Percentiles rank a stretch among this genome's conserved stretches.
Conservation (phyloP, 2,888 invertebrate genomes). For the Phortica okadai region DNA sequence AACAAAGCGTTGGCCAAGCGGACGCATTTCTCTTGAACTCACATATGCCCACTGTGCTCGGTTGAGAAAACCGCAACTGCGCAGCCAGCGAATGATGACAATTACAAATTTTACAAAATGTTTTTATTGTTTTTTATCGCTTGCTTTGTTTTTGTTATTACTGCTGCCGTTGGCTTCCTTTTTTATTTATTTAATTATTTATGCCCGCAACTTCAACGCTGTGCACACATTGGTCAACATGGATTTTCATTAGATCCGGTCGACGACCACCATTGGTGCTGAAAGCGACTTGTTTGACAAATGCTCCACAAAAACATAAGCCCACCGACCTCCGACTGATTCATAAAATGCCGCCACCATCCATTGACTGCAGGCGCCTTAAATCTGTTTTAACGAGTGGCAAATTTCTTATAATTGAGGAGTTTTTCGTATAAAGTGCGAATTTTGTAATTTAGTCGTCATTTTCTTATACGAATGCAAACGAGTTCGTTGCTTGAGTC, state of each 20-base stretch:
- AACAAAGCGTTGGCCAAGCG: too few relatives aligned
- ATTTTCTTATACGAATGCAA: conserved; percentile 50
- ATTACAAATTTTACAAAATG: conserved; percentile 59
- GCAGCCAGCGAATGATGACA: conserved; percentile 52
- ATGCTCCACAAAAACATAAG: too few relatives aligned
- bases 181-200: conserved; percentile 59
- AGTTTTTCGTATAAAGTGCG: conserved; percentile 57
- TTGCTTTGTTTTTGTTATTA: conserved; percentile 39
- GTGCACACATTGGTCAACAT: neutral
- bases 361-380: neutral
- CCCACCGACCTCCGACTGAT: too few relatives aligned
- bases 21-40: too few relatives aligned
- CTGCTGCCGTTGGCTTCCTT: conserved; percentile 57
- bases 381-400: neutral
- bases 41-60: neutral
- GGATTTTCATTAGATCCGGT: conserved; percentile 55
- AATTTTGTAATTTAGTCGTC: neutral
- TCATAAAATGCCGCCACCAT: neutral
- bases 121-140: conserved; percentile 34
- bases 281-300: too few relatives aligned
- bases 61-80: neutral
- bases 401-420: conserved; percentile 63
- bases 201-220: conserved; percentile 43
- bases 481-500: conserved; percentile 65
- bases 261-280: neutral